Conservation (phyloP, 2,888 invertebrate species). For the Salpingus planirostris region DNA sequence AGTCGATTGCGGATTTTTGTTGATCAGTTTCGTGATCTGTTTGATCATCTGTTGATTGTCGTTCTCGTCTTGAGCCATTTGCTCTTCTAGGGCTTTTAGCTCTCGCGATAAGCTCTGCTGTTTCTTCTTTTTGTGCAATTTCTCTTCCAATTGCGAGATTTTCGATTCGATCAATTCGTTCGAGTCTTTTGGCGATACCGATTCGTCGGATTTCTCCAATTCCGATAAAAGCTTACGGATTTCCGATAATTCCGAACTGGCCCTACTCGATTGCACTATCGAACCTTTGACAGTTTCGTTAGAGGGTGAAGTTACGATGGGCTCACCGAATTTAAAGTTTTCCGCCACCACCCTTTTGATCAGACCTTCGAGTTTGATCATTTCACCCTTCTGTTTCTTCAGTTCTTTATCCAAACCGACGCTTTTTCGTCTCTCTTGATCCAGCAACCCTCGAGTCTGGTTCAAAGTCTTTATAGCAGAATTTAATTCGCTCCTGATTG, state of each 20-base stretch:
- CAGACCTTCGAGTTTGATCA: constrained; percentile 21
- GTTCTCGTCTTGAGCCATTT: constrained; percentile 2
- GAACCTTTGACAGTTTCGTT: constrained; percentile 1
- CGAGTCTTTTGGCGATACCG: constrained; percentile 14
- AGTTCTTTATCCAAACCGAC: too few species aligned
- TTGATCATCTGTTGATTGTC: constrained; percentile 11
- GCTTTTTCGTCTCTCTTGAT: background rate
- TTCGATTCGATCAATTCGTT: constrained; percentile 18
- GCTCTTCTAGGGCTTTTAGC: constrained; percentile 5
- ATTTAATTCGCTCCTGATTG: constrained; percentile 18
- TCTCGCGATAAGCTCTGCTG: constrained; percentile 14
- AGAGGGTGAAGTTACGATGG: constrained; percentile 4
- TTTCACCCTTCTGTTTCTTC: constrained; percentile 18
- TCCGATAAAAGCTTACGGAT: too few species aligned
- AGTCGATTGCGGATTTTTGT: constrained; percentile 16
- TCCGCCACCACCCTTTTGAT: constrained; percentile 18
- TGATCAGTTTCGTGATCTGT: constrained; percentile 10
- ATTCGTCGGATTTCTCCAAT: constrained; percentile 12
- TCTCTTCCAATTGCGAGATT: constrained; percentile 16
- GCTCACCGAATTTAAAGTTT: constrained; percentile 10
- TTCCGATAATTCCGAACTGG: constrained; percentile 10
- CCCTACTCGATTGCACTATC: too few species aligned
- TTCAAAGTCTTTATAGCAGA: constrained; percentile 18
- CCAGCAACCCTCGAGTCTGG: constrained; percentile 17
- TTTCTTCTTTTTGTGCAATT: constrained; percentile 17